These are phyloP conservation scores for Nymphalis io DNA, from an alignment of 1,140 invertebrate genomes.

Conservation along the genomic window DNA sequence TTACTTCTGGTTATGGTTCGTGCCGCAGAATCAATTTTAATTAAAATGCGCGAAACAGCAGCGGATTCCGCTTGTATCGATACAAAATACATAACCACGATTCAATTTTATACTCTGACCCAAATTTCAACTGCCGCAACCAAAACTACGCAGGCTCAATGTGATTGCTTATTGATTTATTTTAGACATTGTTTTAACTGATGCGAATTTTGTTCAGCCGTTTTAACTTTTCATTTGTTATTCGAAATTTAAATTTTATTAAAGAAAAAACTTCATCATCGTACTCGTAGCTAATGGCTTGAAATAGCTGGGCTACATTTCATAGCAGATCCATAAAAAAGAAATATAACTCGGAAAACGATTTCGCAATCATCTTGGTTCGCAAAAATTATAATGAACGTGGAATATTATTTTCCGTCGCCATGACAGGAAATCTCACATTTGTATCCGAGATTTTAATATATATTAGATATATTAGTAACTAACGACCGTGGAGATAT, in stretches of 20 bases:
- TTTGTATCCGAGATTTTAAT: background rate
- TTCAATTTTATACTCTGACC: slow-evolving; percentile 62
- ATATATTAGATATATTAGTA: no score
- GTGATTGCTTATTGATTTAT: slow-evolving; percentile 72
- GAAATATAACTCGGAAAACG: background rate
- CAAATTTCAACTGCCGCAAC: slow-evolving; percentile 50
- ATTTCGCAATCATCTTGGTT: background rate
- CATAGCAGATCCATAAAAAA: background rate
- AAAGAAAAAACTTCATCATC: background rate
- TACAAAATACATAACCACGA: slow-evolving; percentile 48
- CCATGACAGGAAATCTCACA: background rate
- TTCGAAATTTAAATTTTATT: background rate
- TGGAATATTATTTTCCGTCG: slow-evolving; percentile 3
- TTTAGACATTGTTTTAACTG: slow-evolving; percentile 61
- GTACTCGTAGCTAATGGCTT: background rate
- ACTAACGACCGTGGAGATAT: no score
- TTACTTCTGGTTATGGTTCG: slow-evolving; percentile 28
- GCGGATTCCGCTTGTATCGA: slow-evolving; percentile 33
- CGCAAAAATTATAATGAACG: background rate
- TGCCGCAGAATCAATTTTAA: slow-evolving; percentile 38
- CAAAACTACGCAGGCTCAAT: slow-evolving; percentile 63
- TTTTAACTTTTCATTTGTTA: background rate
- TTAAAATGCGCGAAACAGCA: slow-evolving; percentile 35
- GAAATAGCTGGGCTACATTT: background rate
- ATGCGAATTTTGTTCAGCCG: slow-evolving; percentile 19